Conservation (phyloP, 2,888 invertebrate genomes). For the Rhamnusium bicolor region DNA sequence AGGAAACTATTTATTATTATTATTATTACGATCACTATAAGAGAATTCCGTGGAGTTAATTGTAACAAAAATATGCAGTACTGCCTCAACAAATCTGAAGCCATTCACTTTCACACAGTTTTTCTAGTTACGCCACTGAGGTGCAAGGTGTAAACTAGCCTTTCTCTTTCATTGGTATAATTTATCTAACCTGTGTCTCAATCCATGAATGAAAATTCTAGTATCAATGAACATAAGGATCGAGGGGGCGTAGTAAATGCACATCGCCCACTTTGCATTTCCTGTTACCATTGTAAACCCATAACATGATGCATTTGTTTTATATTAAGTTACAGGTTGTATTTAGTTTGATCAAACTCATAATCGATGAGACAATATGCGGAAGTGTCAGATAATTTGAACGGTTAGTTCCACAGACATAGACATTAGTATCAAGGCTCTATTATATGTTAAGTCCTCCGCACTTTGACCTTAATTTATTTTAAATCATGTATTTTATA, state of each 20-base stretch:
- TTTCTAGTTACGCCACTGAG: slow-evolving; percentile 39
- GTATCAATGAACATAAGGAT: slow-evolving; percentile 49
- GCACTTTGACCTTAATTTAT: not conserved
- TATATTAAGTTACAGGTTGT: slow-evolving; percentile 3
- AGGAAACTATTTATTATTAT: too few relatives aligned
- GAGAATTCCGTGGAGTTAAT: too few relatives aligned
- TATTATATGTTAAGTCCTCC: not conserved
- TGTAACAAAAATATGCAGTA: too few relatives aligned
- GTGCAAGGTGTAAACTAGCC: slow-evolving; percentile 52
- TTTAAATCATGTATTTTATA: too few relatives aligned
- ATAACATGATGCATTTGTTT: slow-evolving; percentile 25
- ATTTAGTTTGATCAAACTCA: not conserved
- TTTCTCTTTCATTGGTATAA: slow-evolving; percentile 43
- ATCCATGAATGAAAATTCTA: slow-evolving; percentile 53
- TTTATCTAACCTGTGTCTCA: slow-evolving; percentile 37
- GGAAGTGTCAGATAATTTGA: not conserved
- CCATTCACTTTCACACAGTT: not conserved
- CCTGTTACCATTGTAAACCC: slow-evolving; percentile 48
- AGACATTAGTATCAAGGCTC: not conserved
- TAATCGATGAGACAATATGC: not conserved
- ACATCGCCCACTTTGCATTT: slow-evolving; percentile 51
- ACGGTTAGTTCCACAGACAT: not conserved
- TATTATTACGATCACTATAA: too few relatives aligned
- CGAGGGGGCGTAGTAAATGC: slow-evolving; percentile 48
- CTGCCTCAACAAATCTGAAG: not conserved